Base-by-base conservation (phyloP, 2,113 vertebrate genomes). In the Tetrao urogallus region DNA sequence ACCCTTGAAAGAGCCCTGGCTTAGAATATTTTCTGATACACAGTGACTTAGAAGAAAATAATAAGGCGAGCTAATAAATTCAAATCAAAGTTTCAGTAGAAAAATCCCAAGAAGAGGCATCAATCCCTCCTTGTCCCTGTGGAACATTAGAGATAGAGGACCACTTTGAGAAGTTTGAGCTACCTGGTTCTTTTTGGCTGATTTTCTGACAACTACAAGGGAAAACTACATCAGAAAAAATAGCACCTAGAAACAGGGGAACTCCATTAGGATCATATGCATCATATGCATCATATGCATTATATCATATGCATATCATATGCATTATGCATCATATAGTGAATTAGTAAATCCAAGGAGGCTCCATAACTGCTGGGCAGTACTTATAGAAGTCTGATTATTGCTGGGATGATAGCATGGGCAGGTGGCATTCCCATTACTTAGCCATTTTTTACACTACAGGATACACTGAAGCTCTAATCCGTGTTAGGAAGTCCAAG, bases 281-380 rank as follows among this genome's bases (percentile, higher is more conserved):
- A n/a, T n/a, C n/a, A n/a, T n/a, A n/a, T n/a, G n/a, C n/a, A n/a
- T n/a, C n/a, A n/a, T n/a, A n/a, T n/a, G n/a, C n/a, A n/a, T n/a
- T n/a, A n/a, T n/a, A n/a, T n/a, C n/a, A n/a, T n/a, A n/a, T n/a
- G n/a, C n/a, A n/a, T n/a, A n/a, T n/a, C n/a, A n/a, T n/a, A n/a
- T n/a, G n/a, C n/a, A n/a, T n/a, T n/a, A n/a, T 25, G 10, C 22
- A 70, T 45, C 2, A 2, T 3, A 1, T 4, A 12, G 58, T 58
- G 36, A 30, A 64, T 24, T 30, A 60, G 5, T 24, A 7, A 11
- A 10, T 43, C 22, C 32, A 72, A 9, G 1, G 64, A 73, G 48
- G 67, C 9, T 78, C 25, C 63, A 30, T 5, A 4, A 2, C 34
- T 79, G 28, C 70, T 64, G 43, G 20, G n/a, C 38, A 32, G 42